phyloP scores from a whole-genome alignment of 2,888 invertebrate genomes.

The Phrixothrix hirtus region DNA sequence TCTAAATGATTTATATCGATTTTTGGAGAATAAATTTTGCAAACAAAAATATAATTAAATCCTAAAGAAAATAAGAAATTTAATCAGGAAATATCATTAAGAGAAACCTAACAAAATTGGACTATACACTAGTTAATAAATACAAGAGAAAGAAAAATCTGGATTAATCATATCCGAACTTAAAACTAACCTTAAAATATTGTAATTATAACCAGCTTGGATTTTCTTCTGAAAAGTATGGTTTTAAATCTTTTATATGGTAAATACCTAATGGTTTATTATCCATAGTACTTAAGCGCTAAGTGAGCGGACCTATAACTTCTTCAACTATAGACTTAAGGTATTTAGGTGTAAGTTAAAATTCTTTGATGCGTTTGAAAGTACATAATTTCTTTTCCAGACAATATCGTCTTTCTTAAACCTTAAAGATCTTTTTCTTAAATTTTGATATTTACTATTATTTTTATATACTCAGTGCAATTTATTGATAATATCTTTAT shows the following conservation, averaged over 20 bases:
- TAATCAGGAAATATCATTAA: no score
- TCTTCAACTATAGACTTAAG: background rate
- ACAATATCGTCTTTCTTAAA: constrained; percentile 24
- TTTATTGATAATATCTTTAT: constrained; percentile 11
- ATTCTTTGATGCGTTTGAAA: constrained; percentile 31
- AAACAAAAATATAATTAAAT: no score
- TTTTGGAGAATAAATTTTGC: no score
- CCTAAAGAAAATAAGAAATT: no score
- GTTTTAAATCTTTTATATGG: constrained; percentile 21
- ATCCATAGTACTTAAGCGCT: background rate
- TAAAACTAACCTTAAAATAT: no score
- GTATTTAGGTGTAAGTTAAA: constrained; percentile 35
- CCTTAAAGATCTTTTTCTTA: constrained; percentile 16
- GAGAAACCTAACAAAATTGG: no score
- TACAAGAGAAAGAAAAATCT: no score
- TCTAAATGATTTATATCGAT: no score
- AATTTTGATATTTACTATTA: constrained; percentile 21
- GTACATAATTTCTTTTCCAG: constrained; percentile 24
- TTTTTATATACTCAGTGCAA: constrained; percentile 16
- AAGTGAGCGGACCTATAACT: background rate
- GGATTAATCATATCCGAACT: no score
- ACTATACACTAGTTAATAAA: no score
- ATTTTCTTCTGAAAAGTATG: no score
- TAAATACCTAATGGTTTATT: constrained; percentile 9
- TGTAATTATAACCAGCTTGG: no score